Evolutionary conservation across 2,888 invertebrate species (phyloP), one percentile per base, ranked within the genome.

Genomic region (Heteromyza rotundicornis): DNA sequence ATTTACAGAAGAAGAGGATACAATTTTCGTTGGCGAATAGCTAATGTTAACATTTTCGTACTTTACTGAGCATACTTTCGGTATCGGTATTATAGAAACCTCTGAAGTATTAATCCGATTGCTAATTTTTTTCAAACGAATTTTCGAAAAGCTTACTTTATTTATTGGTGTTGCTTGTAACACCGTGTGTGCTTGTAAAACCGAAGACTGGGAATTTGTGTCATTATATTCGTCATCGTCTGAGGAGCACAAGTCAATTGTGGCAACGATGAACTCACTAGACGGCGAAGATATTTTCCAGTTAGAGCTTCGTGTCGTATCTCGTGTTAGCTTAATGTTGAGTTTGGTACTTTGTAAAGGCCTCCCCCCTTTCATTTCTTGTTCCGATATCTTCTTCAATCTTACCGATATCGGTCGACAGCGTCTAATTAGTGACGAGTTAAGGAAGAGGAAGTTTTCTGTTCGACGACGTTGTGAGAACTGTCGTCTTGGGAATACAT

Each of bases 181-280:
- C 2, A 3, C 2, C 40, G 16, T 3, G 14, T 40, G 40, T 3
- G 40, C 14, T n/a, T 7, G 12, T 40, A n/a, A 40, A 3, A 40
- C 14, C 19, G 47, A 12, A 5, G 20, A 47, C 20, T 47, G 47
- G 20, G 20, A 47, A 8, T 17, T 47, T 20, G 16, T 16, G 40
- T n/a, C 44, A 22, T 35, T 32, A 24, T 74, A 73, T 16, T 76
- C 80, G 64, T 90, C 89, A 70, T 89, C 89, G 62, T 89, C 89
- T 1, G 90, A 86, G 7, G 86, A 89, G 79, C 89, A 90, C 75
- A 90, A 85, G 77, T 90, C 88, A 70, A 90, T 89, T 77, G 88
- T 87, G 68, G 84, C 84, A 74, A 87, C 86, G 82, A 82, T 75
- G 27, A 80, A 77, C 66, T 81, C 80, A n/a, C 67, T 73, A 19